phyloP scores from a whole-genome alignment of 2,797 vertebrate species.

The Natrix natrix region DNA sequence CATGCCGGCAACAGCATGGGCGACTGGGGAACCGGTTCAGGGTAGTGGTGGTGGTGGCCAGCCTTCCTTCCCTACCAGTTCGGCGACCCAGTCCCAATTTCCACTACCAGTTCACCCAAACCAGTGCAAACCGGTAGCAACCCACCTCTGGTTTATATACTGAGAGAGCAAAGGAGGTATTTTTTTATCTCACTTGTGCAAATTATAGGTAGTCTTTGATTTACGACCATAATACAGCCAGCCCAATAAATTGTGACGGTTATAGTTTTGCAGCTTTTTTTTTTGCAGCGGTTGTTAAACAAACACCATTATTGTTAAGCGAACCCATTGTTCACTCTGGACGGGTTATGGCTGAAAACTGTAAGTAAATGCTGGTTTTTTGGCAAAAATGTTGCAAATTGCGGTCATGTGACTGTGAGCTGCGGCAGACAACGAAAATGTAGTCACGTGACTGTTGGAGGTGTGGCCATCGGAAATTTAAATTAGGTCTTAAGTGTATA shows the following conservation, averaged over 20 bases:
- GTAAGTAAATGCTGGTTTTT: background rate
- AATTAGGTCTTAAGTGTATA: background rate
- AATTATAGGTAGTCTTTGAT: background rate
- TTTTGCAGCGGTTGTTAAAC: background rate
- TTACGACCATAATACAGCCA: background rate
- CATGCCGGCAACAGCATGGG: too few relatives aligned
- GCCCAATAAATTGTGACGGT: background rate
- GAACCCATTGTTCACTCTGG: background rate
- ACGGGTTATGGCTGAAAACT: background rate
- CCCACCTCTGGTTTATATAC: background rate
- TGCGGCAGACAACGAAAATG: background rate
- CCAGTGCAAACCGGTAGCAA: too few relatives aligned
- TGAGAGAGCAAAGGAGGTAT: constrained; percentile 2
- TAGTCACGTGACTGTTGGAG: background rate
- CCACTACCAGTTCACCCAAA: too few relatives aligned
- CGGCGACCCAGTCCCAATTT: too few relatives aligned
- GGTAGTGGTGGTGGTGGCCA: too few relatives aligned
- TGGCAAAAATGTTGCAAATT: background rate
- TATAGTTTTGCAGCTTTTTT: background rate
- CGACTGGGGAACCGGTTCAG: too few relatives aligned
- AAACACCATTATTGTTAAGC: background rate
- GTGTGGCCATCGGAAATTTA: background rate
- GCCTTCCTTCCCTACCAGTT: too few relatives aligned
- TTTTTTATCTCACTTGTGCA: background rate
- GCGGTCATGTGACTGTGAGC: background rate